Percentiles rank a stretch among this genome's conserved stretches.
Evolutionary conservation across 2,888 invertebrate genomes (phyloP).

Genomic region (Kryphioiulus occultus): DNA sequence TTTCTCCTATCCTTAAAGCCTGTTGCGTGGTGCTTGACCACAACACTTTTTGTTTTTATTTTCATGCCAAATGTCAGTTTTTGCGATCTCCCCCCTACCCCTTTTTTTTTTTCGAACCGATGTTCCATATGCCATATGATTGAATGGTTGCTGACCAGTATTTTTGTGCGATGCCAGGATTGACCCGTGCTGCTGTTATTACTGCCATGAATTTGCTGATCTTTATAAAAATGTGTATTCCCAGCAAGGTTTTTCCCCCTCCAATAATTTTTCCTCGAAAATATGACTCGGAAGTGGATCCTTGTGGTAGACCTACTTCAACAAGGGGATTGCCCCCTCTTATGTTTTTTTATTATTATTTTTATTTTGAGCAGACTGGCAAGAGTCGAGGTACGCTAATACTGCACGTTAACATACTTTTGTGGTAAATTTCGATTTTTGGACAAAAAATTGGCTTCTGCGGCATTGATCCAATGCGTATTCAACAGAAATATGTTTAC

Average conservation of each 20-base stretch:
- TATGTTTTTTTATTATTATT: slow-evolving; percentile 21
- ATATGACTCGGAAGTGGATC: slow-evolving; percentile 37
- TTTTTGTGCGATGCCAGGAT: slow-evolving; percentile 34
- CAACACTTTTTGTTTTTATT: not conserved
- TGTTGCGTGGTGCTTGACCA: slow-evolving; percentile 22
- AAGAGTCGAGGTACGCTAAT: slow-evolving; percentile 4
- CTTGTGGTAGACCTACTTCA: slow-evolving; percentile 36
- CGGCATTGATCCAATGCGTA: not conserved
- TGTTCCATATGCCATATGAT: not conserved
- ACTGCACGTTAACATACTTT: not conserved
- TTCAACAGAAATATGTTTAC: not conserved
- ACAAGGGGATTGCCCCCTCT: slow-evolving; percentile 32
- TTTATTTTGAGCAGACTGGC: slow-evolving; percentile 27
- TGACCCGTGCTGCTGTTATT: slow-evolving; percentile 19
- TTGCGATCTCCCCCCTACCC: not conserved
- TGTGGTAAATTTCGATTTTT: slow-evolving; percentile 28
- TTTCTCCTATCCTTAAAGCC: not conserved
- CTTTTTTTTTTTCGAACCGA: not conserved
- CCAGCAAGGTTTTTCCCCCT: slow-evolving; percentile 28
- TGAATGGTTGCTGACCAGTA: slow-evolving; percentile 33
- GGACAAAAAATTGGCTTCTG: not conserved
- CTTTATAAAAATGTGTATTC: slow-evolving; percentile 28
- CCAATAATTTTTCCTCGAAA: slow-evolving; percentile 32
- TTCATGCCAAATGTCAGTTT: not conserved
- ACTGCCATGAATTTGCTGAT: slow-evolving; percentile 40